phyloP scores from a whole-genome alignment of 2,797 vertebrate species.

The Halcyon badia region DNA sequence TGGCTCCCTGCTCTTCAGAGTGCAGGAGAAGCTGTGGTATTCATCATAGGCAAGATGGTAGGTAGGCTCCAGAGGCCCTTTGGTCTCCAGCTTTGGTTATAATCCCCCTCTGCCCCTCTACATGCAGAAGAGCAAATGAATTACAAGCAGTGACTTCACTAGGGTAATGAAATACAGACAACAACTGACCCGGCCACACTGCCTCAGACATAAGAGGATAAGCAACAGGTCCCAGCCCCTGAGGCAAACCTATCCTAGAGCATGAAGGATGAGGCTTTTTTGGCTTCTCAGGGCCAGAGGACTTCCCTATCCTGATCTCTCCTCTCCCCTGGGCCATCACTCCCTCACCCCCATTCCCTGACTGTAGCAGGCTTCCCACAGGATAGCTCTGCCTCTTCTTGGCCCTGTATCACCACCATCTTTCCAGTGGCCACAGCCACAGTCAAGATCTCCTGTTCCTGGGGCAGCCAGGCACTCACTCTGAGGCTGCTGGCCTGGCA shows the following conservation, averaged over 20 bases:
- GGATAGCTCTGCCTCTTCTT: background rate
- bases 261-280: background rate
- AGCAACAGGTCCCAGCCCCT: background rate
- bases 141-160: background rate
- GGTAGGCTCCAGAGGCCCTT: background rate
- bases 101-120: background rate
- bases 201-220: background rate
- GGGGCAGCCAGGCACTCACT: fast-evolving
- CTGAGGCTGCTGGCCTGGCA: fast-evolving
- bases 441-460: background rate
- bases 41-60: background rate
- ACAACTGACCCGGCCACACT: background rate
- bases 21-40: background rate
- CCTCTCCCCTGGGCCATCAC: background rate
- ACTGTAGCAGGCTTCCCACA: background rate
- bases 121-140: background rate
- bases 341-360: background rate
- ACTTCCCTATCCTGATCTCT: background rate
- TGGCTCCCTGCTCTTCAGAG: background rate
- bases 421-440: background rate
- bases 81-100: background rate
- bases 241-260: background rate
- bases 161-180: background rate
- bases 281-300: fast-evolving
- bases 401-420: background rate